Percentiles rank a stretch among this genome's conserved stretches.
These are phyloP conservation scores for Tyto alba DNA, from an alignment of 2,113 vertebrate genomes.

Conservation along the genomic window DNA sequence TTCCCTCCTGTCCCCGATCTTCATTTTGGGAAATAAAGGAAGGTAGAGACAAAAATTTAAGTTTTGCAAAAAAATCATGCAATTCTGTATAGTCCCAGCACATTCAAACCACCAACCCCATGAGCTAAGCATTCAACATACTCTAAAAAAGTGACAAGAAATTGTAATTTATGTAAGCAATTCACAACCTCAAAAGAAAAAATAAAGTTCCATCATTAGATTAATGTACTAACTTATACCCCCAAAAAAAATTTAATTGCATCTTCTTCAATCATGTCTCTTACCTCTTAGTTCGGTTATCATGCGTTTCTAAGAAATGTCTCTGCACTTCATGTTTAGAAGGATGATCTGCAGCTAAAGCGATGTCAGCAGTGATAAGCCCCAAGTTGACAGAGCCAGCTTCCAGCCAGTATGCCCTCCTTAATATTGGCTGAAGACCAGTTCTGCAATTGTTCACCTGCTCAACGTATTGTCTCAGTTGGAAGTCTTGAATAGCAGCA, in stretches of 20 bases:
- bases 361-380: slow-evolving; percentile 92
- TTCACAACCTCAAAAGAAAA: not conserved
- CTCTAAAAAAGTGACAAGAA: not conserved
- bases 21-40: not conserved
- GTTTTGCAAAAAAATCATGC: not conserved
- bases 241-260: not conserved
- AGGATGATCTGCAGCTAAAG: slow-evolving; percentile 91
- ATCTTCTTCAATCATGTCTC: not conserved
- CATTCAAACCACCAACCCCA: not conserved
- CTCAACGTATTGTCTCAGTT: slow-evolving; percentile 89
- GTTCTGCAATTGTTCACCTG: slow-evolving; percentile 76
- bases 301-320: slow-evolving; percentile 90
- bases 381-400: slow-evolving; percentile 90
- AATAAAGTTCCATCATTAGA: not conserved
- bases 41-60: not conserved
- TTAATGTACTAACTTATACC: not conserved
- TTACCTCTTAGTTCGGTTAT: slow-evolving; percentile 89
- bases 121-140: not conserved
- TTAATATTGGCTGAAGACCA: slow-evolving; percentile 82
- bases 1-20: not conserved
- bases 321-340: slow-evolving; percentile 94
- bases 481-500: slow-evolving; percentile 89
- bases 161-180: not conserved
- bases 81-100: not conserved
- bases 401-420: slow-evolving; percentile 93